Evolutionary conservation across 2,113 vertebrate genomes (phyloP), one percentile per base, ranked within the genome.

Genomic region (Struthio camelus): DNA sequence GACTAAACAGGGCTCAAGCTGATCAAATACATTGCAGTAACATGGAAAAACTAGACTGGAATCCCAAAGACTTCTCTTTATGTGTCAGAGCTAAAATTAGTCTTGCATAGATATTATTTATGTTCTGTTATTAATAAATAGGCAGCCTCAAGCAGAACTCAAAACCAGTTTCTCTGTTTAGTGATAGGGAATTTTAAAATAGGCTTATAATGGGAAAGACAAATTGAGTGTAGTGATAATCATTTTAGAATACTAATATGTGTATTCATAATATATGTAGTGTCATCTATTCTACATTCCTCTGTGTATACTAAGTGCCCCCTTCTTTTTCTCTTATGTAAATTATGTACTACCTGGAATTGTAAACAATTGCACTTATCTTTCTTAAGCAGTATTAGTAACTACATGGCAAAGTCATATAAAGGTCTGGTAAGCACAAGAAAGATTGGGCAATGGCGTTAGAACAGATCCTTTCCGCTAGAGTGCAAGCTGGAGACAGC

Each of bases 331-430:
- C 44, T 81, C 54, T 53, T 36, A 10, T 18, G 14, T 38, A 48
- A 91, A 72, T 91, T 18, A 62, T 75, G 72, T 80, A 17, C 65
- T 44, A 13, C 71, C 50, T 82, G 25, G 8, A 59, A 2, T 20
- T 90, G 91, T 62, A 79, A 91, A 15, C 65, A 85, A 53, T 16
- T 66, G 24, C 38, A 23, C 58, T 94, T 82, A 17, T 17, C 85
- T 70, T 77, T 79, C 40, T 50, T 69, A 53, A 89, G 70, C 16
- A 36, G 67, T 94, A 96, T 95, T 96, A 96, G 70, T 69, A 73
- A 65, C 66, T 79, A 12, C 75, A 34, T 5, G n/a, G 71, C 62
- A 13, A 38, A 79, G 22, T 61, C 48, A 23, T 76, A 1, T 66
- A 78, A 89, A 64, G n/a, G 23, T 23, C 9, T 56, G 48, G n/a